Evolutionary conservation across 2,797 vertebrate species (phyloP), one percentile per base, ranked within the genome.

Genomic region (Tympanoctomys barrerae): DNA sequence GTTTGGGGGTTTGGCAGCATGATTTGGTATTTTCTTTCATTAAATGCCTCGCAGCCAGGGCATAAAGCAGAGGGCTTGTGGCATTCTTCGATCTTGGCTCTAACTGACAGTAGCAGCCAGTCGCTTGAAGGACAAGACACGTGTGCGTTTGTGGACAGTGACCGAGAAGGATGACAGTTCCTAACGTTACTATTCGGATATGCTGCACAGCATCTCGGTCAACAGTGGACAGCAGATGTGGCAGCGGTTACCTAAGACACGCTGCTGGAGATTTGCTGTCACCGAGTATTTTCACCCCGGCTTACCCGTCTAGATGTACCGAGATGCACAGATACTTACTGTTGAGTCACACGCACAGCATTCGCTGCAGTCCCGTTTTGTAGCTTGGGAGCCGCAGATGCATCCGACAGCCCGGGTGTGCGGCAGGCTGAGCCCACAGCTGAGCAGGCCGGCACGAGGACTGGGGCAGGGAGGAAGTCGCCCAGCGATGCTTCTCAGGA

Each of bases 361-460:
- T 71, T 39, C n/a, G 21, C 19, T 39, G n/a, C 21, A 39, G 36
- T 73, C 24, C 46, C 42, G 39, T 11, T 46, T 42, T 75, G 39
- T 46, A 28, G 24, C 22, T 19, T 26, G 24, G 39, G 73, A 75
- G 12, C 24, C 39, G 26, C 2, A 46, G 73, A 39, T 28, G 2
- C 21, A 1, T 14, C 42, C 28, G 5, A 14, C 5, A 75, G 73
- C 3, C 39, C 28, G 13, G 22, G 39, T 26, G 39, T 24, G 39
- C 22, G 2, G 42, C 5, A 26, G 70, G 39, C 42, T 46, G 5
- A 16, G 24, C 73, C 14, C 6, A 0, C 26, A 24, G 42, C 2
- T 31, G 22, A 5, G 42, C 6, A 14, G 11, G 71, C 3, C 1
- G 0, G 14, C 2, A 0, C 39, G 46, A 14, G 13, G 9, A 26